Base-by-base conservation (phyloP, 2,888 invertebrate species). In the Amphiduros pacificus region DNA sequence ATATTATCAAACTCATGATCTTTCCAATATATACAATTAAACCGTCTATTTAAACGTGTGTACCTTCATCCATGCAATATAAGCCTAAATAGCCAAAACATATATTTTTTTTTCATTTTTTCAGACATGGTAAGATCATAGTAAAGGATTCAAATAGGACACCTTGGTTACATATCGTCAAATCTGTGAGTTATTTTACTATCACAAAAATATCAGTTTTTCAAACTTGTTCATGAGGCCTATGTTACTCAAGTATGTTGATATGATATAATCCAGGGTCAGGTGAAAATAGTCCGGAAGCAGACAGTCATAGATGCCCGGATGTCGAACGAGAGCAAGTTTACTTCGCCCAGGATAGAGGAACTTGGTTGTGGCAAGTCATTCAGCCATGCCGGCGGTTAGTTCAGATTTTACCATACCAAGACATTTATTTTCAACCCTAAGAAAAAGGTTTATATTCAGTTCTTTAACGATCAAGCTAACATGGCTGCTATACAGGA, bases 311-410 rank as follows among this genome's bases (percentile, higher is more conserved):
- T 76, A 27, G 77, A 77, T 57, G 73, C 74, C 5, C 32, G 48
- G 6, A 49, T 58, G 14, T 68, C 73, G 27, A 73, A 75, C 53
- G 75, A 76, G 36, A 66, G 71, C 24, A 74, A 71, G 61, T 77
- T 78, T 62, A 62, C 65, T 24, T 52, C 67, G 1, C 73, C 72
- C 50, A 66, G 67, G 32, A 72, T 68, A 20, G 78, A 77, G 31
- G 74, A 74, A 36, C 71, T 78, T n/a, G 78, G 78, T 0, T 74
- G 73, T 69, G 74, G 72, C 2, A 66, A 73, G 55, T 66, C 73
- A 17, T 77, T 75, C 66, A 79, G 79, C 63, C 80, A 80, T 60
- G 80, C 80, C 2, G 65, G 71, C 66, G 77, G 79, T 79, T 66
- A 57, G 61, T 2, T 22, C n/a, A n/a, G n/a, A n/a, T n/a, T n/a